phyloP scores from a whole-genome alignment of 2,797 vertebrate genomes.

The Pangasius sanitwongsei region DNA sequence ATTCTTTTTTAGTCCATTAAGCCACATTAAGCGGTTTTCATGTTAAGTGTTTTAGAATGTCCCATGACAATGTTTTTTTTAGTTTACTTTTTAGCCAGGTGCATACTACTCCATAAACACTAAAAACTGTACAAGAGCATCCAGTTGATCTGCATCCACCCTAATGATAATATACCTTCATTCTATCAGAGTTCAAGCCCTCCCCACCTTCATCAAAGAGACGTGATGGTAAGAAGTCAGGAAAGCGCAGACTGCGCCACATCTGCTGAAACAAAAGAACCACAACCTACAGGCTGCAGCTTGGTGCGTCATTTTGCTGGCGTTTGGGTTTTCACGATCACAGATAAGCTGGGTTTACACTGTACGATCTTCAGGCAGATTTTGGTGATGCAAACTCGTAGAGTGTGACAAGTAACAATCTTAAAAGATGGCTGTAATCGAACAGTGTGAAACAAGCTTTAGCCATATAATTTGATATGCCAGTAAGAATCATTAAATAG shows the following conservation, averaged over 20 bases:
- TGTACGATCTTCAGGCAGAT: not conserved
- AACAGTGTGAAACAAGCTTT: not conserved
- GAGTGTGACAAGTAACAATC: not conserved
- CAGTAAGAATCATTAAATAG: not conserved
- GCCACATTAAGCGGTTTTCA: no score
- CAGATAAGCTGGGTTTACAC: not conserved
- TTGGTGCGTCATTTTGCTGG: slow-evolving; percentile 53
- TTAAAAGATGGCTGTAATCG: not conserved
- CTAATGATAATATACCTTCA: not conserved
- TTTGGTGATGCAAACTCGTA: not conserved
- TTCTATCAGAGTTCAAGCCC: slow-evolving; percentile 30
- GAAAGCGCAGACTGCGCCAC: slow-evolving; percentile 30
- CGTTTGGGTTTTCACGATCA: not conserved
- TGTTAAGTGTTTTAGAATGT: no score
- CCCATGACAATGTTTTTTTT: not conserved
- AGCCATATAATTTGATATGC: not conserved
- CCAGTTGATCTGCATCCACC: not conserved
- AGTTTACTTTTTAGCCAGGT: not conserved
- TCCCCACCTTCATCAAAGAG: slow-evolving; percentile 35
- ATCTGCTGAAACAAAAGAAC: slow-evolving; percentile 9
- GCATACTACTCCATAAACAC: not conserved
- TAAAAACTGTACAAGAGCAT: not conserved
- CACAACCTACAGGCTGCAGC: slow-evolving; percentile 19
- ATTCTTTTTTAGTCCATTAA: no score
- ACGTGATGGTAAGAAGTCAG: slow-evolving; percentile 60